Conservation (phyloP, 2,113 vertebrate genomes). For the Ahaetulla prasina region DNA sequence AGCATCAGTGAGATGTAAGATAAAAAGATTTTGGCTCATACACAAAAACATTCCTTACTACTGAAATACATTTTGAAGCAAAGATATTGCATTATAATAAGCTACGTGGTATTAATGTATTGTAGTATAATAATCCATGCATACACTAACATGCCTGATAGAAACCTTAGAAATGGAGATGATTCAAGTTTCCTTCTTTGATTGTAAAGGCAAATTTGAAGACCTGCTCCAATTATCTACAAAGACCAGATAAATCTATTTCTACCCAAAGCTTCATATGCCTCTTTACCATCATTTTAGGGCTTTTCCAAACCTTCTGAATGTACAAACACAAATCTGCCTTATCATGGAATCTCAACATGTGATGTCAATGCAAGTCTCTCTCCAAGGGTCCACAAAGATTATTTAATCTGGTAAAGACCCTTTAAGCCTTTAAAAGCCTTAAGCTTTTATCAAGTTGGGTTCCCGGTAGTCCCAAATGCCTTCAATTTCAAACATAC, state of each 20-base stretch:
- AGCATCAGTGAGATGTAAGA: background rate
- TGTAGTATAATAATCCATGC: background rate
- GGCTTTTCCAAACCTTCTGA: background rate
- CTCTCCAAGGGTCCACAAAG: background rate
- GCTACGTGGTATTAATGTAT: background rate
- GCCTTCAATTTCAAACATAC: background rate
- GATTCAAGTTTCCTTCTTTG: background rate
- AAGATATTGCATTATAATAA: background rate
- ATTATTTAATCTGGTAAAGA: background rate
- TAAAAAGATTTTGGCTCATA: background rate
- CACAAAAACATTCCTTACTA: background rate
- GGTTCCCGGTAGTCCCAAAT: background rate
- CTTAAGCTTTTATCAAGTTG: background rate
- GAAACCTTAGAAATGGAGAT: background rate
- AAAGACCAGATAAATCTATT: background rate
- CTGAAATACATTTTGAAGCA: background rate
- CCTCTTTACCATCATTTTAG: background rate
- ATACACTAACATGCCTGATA: background rate
- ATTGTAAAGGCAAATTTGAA: background rate
- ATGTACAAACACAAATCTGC: background rate
- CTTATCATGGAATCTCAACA: background rate
- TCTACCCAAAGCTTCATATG: background rate
- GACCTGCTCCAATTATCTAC: background rate
- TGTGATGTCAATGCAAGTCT: background rate
- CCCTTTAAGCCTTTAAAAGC: background rate